Evolutionary conservation across 2,888 invertebrate genomes (phyloP).

Genomic region (Nipponacmea schrenckii): DNA sequence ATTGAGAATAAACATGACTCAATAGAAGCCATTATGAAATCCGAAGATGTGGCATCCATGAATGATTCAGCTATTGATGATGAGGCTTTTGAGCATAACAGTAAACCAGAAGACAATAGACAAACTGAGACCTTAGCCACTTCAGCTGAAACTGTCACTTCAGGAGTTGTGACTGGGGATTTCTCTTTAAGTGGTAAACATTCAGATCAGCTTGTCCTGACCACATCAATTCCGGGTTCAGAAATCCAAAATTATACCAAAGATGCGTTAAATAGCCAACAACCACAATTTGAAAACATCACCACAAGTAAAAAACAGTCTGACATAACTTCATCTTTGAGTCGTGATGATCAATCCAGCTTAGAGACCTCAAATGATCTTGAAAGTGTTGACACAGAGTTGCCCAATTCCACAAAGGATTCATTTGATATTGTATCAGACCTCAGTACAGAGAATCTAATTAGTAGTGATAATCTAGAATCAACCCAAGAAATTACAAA

Average conservation of each 20-base stretch:
- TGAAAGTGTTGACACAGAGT: too few species aligned
- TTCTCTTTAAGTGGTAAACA: slow-evolving; percentile 1
- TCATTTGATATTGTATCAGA: background rate
- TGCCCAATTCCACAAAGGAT: too few species aligned
- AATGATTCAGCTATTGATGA: slow-evolving; percentile 13
- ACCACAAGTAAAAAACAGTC: too few species aligned
- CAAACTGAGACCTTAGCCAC: background rate
- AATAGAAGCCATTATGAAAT: background rate
- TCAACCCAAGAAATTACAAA: background rate
- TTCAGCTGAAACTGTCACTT: background rate
- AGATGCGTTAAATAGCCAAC: background rate
- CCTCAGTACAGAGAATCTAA: background rate
- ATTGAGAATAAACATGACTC: background rate
- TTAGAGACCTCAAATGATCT: too few species aligned
- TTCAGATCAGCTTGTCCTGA: background rate
- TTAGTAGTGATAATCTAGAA: background rate
- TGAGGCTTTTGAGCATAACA: slow-evolving; percentile 10
- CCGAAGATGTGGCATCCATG: background rate
- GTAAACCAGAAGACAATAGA: background rate
- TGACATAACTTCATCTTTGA: too few species aligned
- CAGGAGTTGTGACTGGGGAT: background rate
- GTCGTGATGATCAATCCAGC: too few species aligned
- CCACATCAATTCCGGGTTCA: background rate
- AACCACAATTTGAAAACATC: background rate
- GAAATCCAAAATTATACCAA: slow-evolving; percentile 1